Base-by-base conservation (phyloP, 2,797 vertebrate species). In the Tapirus indicus region DNA sequence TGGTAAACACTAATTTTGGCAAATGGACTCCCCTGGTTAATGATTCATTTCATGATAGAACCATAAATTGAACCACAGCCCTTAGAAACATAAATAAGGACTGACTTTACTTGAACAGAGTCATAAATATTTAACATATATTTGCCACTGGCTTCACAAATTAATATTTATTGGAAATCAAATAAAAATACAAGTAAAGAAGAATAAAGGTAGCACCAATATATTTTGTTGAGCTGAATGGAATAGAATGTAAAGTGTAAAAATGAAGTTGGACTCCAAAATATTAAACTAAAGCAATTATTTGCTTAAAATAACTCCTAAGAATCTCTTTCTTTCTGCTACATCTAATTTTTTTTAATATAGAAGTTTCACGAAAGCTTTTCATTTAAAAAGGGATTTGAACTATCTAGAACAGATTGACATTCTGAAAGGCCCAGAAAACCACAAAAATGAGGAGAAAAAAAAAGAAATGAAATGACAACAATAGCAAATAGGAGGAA, bases 71-170 rank as follows among this genome's bases (percentile, higher is more conserved):
- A 90, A 47, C 3, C 41, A 79, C 0, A 54, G 1, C 2, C 11
- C 11, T 16, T 29, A 41, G n/a, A 92, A 72, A 4, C 13, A 78
- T 93, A 79, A 92, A 71, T 84, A 75, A 86, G 7, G 7, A 83
- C 80, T 64, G 74, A 69, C 6, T 72, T 83, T 2, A 74, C 35
- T 89, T 92, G 41, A 32, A 47, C 7, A 56, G 16, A 38, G 18
- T 38, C 38, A 86, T 74, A 89, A 96, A 95, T 82, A 77, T 66
- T 89, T 86, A 80, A 71, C 11, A 94, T 23, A 23, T 56, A 79
- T 92, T 91, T 74, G 27, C 16, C 7, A 52, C 27, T 56, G 21
- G 2, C 5, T 80, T 79, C 56, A 32, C 35, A 93, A 95, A 78
- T 78, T 77, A 82, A 38, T 23, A 77, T 78, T 52, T 32, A 89